Percentiles rank a stretch among this genome's conserved stretches.
These are phyloP conservation scores for Tetraneura akinire DNA, from an alignment of 1,140 invertebrate genomes.

Conservation along the genomic window DNA sequence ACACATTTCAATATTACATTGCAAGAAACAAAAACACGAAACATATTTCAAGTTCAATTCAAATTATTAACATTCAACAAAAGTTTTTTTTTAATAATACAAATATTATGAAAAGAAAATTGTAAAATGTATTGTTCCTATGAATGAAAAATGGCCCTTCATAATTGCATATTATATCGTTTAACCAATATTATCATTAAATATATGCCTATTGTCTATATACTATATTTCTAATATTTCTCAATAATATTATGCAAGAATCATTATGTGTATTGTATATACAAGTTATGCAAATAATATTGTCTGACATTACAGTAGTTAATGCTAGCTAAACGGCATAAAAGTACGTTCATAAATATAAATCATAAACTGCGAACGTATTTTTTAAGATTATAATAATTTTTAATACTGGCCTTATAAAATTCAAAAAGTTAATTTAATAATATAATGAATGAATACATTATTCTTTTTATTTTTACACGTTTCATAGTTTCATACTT, in stretches of 20 bases:
- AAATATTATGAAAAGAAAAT: background rate
- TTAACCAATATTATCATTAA: background rate
- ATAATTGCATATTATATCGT: background rate
- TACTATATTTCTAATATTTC: background rate
- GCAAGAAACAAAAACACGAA: too few species aligned
- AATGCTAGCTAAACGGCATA: background rate
- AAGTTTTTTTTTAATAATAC: background rate
- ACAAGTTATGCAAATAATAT: background rate
- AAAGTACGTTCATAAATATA: background rate
- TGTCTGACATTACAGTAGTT: background rate
- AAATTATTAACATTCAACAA: too few species aligned
- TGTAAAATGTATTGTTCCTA: background rate
- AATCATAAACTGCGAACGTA: too few species aligned
- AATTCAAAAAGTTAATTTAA: too few species aligned
- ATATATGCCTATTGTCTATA: background rate
- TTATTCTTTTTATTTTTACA: too few species aligned
- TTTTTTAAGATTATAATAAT: too few species aligned
- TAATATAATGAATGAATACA: too few species aligned
- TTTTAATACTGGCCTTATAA: too few species aligned
- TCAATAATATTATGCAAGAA: slow-evolving; percentile 10
- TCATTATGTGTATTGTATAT: background rate
- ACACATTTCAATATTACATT: background rate
- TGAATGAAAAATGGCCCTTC: background rate
- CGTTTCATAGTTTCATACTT: too few species aligned
- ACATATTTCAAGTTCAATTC: background rate